Percentiles rank a stretch among this genome's conserved stretches.
Evolutionary conservation across 2,888 invertebrate species (phyloP).

Genomic region (Glaucopsyche alexis): DNA sequence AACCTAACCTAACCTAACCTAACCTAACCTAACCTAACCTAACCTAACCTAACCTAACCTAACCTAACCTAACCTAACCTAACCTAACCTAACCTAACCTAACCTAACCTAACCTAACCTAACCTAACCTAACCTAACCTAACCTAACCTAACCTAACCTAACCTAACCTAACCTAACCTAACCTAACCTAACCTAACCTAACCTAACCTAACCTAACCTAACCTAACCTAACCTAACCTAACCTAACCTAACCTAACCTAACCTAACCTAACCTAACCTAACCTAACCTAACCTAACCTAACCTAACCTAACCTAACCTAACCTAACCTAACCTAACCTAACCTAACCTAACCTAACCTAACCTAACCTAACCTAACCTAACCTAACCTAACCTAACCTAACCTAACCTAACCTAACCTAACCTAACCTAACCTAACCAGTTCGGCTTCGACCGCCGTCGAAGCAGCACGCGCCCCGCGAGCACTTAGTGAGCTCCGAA

Average conservation of each 20-base stretch:
- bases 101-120: not conserved
- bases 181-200: constrained; percentile 5
- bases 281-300: constrained; percentile 1
- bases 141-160: not conserved
- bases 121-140: not conserved
- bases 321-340: constrained; percentile 7
- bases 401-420: constrained; percentile 5
- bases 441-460: not conserved
- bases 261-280: constrained; percentile 6
- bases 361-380: constrained; percentile 2
- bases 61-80: not conserved
- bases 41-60: not conserved
- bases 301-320: constrained; percentile 1
- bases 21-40: not conserved
- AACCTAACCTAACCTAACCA: not conserved
- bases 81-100: not conserved
- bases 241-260: constrained; percentile 7
- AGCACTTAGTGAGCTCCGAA: no score
- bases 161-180: constrained; percentile 30
- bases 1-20: not conserved
- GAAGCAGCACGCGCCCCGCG: no score
- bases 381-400: constrained; percentile 13
- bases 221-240: constrained; percentile 22
- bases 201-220: not conserved
- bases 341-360: constrained; percentile 1